Conservation (phyloP, 2,888 invertebrate species). For the Lepidochrysops patricia region DNA sequence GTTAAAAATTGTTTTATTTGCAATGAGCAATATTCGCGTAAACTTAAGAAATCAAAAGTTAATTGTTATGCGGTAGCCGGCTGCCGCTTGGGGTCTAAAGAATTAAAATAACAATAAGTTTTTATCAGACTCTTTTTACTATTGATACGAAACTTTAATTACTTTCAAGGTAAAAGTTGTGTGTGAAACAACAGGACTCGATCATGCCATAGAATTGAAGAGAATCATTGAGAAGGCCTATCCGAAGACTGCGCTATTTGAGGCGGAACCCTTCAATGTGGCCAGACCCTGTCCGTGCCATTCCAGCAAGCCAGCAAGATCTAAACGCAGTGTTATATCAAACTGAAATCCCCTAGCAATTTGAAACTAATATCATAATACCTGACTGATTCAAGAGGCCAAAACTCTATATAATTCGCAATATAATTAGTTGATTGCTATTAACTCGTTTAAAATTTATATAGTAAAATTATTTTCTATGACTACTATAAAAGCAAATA, state of each 20-base stretch:
- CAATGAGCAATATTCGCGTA: too few species aligned
- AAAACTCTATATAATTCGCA: too few species aligned
- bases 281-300: slow-evolving; percentile 51
- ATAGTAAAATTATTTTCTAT: not conserved
- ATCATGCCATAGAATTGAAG: slow-evolving; percentile 77
- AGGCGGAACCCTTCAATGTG: slow-evolving; percentile 56
- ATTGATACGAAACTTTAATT: not conserved
- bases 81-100: too few species aligned
- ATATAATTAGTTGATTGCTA: not conserved
- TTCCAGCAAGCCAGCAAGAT: slow-evolving; percentile 7
- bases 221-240: slow-evolving; percentile 50
- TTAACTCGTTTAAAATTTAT: not conserved
- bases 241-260: slow-evolving; percentile 40
- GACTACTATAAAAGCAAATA: not conserved
- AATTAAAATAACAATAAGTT: too few species aligned
- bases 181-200: slow-evolving; percentile 86
- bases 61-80: too few species aligned
- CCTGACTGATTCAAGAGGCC: not conserved
- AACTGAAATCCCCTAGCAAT: not conserved
- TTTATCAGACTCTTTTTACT: not conserved
- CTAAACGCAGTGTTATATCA: not conserved
- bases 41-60: too few species aligned
- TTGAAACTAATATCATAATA: too few species aligned
- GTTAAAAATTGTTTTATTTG: too few species aligned
- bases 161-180: slow-evolving; percentile 82